Evolutionary conservation across 2,113 vertebrate species (phyloP).

Genomic region (Regulus satrapa): DNA sequence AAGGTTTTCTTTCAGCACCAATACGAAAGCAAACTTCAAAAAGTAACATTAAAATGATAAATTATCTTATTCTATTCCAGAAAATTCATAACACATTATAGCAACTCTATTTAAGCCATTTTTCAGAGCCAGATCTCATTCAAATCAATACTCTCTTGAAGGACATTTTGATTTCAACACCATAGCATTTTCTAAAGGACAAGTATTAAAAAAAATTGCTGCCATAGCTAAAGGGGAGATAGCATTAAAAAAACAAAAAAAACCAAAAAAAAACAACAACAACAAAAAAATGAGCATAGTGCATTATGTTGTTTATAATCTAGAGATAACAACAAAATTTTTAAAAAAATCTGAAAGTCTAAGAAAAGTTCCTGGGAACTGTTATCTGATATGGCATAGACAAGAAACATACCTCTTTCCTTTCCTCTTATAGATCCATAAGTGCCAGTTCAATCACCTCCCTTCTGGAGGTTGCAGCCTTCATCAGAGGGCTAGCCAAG

Average conservation of each 20-base stretch:
- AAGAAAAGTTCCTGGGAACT: not conserved
- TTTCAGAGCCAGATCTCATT: not conserved
- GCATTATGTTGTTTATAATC: not conserved
- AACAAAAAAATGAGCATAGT: not conserved
- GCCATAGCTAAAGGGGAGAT: not conserved
- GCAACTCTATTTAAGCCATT: not conserved
- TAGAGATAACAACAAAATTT: not conserved
- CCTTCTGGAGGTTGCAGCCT: not conserved
- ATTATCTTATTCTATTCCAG: not conserved
- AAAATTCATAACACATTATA: not conserved
- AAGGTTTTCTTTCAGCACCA: constrained; percentile 3
- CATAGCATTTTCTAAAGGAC: not conserved
- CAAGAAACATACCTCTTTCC: not conserved
- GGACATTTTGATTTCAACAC: not conserved
- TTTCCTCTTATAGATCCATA: not conserved
- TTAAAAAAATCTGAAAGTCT: not conserved
- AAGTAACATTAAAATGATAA: constrained; percentile 3
- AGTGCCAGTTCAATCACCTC: not conserved
- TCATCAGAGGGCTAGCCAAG: not conserved
- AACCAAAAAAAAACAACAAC: too few species aligned
- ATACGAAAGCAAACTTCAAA: constrained; percentile 10
- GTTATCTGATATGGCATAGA: not conserved
- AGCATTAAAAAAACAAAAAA: not conserved
- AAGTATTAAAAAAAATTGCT: not conserved
- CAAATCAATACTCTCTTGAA: constrained; percentile 14